phyloP scores from a whole-genome alignment of 2,113 vertebrate genomes.

The Carassius carassius region DNA sequence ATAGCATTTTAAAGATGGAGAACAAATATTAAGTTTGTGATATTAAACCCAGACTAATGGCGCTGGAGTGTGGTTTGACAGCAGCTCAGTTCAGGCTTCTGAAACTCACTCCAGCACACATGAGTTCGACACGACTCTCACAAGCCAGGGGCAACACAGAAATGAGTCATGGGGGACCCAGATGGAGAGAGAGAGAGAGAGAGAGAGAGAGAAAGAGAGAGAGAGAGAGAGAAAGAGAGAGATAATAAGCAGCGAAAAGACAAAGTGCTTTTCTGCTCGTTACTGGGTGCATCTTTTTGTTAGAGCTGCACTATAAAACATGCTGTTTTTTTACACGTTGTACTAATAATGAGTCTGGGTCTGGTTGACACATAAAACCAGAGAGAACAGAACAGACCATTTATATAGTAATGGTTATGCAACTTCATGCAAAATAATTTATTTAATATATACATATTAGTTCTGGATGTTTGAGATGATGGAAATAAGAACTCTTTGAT shows the following conservation, averaged over 20 bases:
- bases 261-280: neutral
- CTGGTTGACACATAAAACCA: neutral
- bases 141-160: constrained; percentile 40
- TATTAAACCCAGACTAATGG: constrained; percentile 24
- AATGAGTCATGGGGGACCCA: constrained; percentile 40
- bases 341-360: neutral
- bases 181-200: neutral
- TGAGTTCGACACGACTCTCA: neutral
- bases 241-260: neutral
- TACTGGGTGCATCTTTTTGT: neutral
- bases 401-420: neutral
- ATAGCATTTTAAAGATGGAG: neutral
- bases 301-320: neutral
- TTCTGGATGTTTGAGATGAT: neutral
- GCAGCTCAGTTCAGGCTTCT: constrained; percentile 19
- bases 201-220: neutral
- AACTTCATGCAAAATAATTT: neutral
- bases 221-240: neutral
- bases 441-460: neutral
- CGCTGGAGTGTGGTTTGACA: neutral
- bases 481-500: neutral
- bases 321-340: neutral
- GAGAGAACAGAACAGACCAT: neutral
- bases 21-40: neutral
- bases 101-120: constrained; percentile 7